Evolutionary conservation across 2,888 invertebrate species (phyloP), one percentile per base, ranked within the genome.

Genomic region (Archips xylosteana): DNA sequence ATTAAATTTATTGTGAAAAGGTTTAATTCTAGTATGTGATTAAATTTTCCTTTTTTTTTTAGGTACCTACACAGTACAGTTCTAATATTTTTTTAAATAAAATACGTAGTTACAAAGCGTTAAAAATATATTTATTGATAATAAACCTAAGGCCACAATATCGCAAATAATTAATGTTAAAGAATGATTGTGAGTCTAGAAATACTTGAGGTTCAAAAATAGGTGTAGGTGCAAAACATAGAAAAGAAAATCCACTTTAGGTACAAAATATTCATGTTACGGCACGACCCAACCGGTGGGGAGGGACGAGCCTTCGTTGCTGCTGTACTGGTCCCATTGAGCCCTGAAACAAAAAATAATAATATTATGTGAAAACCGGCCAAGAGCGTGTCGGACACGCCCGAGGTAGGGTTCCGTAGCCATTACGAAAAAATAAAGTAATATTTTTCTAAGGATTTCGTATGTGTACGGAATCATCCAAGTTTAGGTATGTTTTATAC

Each of bases 271-370:
- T 3, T 6, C 13, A 32, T 15, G 59, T 39, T 75, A 34, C 1
- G 95, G 97, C 49, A 96, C 83, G 32, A 97, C 95, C 97, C 97
- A 97, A 0, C 97, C 96, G 47, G 96, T 81, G 9, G 97, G 97
- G 77, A 97, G 92, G 32, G 95, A 83, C 3, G 96, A 95, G 4
- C 96, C 96, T 71, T 93, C 89, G 6, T 81, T 84, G 72, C 90
- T 89, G n/a, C 91, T 76, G 69, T 82, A 89, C 81, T 83, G 78
- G 84, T 94, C 90, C 96, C 92, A 94, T 84, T 95, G 79, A 80
- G 91, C 84, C 90, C 96, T 96, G 92, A 85, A 92, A 95, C 49
- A 51, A 59, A 32, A 39, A 23, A 66, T 76, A 49, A 75, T 42
- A n/a, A 61, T 66, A 64, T 45, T 23, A 13, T 12, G 39, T n/a